Conservation (phyloP, 2,113 vertebrate genomes). For the Epinephelus moara region DNA sequence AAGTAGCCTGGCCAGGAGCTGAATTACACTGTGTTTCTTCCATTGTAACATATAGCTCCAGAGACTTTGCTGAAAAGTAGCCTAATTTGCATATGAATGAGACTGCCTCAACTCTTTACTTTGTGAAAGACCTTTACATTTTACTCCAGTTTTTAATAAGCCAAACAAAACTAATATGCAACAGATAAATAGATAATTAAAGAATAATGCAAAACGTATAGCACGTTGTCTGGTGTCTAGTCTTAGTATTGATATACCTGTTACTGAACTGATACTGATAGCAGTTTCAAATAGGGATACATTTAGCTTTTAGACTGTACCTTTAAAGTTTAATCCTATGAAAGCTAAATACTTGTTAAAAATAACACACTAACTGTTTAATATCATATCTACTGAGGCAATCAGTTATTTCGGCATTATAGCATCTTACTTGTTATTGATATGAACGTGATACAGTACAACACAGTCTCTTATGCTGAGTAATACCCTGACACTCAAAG, state of each 20-base stretch:
- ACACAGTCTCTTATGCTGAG: slow-evolving; percentile 24
- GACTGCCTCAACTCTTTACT: not conserved
- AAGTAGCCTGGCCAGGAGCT: not conserved
- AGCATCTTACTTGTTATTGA: not conserved
- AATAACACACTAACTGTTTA: not conserved
- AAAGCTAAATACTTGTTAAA: not conserved
- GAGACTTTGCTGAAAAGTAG: not conserved
- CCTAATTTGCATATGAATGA: not conserved
- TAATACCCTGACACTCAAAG: slow-evolving; percentile 22
- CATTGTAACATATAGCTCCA: not conserved
- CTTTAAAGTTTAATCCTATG: not conserved
- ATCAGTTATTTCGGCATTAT: not conserved
- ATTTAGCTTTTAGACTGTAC: not conserved
- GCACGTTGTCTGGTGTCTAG: not conserved
- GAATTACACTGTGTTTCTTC: not conserved
- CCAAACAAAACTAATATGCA: not conserved
- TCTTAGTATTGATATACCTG: not conserved
- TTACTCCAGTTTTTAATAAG: not conserved
- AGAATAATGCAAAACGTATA: not conserved
- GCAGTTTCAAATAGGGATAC: not conserved
- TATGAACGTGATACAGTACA: not conserved
- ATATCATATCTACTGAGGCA: not conserved
- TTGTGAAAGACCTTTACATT: not conserved
- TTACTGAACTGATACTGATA: not conserved
- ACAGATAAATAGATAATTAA: not conserved